These are phyloP conservation scores for Miltochrista miniata DNA, from an alignment of 2,888 invertebrate species.

Conservation along the genomic window DNA sequence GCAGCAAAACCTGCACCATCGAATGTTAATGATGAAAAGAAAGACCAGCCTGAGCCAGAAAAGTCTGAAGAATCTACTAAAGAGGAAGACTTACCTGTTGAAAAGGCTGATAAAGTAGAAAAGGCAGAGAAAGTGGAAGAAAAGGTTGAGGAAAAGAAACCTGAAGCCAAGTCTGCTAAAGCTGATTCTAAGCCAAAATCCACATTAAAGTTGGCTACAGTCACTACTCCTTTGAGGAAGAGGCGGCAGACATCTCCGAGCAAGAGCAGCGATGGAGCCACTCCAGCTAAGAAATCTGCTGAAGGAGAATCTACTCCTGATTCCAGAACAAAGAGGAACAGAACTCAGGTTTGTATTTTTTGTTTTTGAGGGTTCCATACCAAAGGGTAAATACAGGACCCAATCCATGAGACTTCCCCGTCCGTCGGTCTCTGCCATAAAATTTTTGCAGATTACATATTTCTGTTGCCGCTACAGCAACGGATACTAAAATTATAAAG, in stretches of 20 bases:
- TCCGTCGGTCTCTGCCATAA: too few species aligned
- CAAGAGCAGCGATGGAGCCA: constrained; percentile 60
- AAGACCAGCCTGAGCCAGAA: constrained; percentile 45
- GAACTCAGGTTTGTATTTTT: constrained; percentile 66
- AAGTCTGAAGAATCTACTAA: constrained; percentile 43
- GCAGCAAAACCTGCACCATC: constrained; percentile 23
- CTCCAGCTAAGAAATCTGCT: constrained; percentile 61
- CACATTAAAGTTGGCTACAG: constrained; percentile 81
- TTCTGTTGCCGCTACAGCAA: too few species aligned
- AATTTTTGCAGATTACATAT: too few species aligned
- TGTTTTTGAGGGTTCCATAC: neutral
- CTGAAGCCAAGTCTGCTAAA: constrained; percentile 55
- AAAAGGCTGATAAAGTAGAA: constrained; percentile 38
- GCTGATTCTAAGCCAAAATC: constrained; percentile 71
- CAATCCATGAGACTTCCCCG: too few species aligned
- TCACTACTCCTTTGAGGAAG: constrained; percentile 81
- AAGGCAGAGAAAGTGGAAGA: constrained; percentile 58
- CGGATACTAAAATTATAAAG: too few species aligned
- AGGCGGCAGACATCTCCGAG: constrained; percentile 79
- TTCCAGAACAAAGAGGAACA: constrained; percentile 71
- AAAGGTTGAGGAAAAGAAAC: constrained; percentile 48
- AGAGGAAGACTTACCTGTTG: constrained; percentile 16
- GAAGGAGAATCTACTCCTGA: constrained; percentile 69
- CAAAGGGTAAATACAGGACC: too few species aligned
- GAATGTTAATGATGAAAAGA: constrained; percentile 40